Conservation (phyloP, 2,888 invertebrate genomes). For the Thereva unica region DNA sequence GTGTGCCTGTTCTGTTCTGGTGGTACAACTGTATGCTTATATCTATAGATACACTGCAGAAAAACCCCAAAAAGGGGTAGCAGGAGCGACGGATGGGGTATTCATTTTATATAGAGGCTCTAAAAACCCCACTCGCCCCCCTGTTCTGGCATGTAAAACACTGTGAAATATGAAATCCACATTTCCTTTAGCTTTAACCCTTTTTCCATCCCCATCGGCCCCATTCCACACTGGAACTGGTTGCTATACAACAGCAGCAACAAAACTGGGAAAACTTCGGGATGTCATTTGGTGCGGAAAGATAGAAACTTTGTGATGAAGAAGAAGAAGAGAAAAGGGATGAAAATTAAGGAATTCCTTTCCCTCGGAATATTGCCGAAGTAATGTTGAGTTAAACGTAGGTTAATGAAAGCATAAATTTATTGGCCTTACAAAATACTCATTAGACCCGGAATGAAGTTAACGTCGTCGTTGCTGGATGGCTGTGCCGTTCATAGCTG, state of each 20-base stretch:
- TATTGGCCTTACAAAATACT: slow-evolving; percentile 38
- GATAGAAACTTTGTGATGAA: too few relatives aligned
- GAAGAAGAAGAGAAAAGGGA: slow-evolving; percentile 11
- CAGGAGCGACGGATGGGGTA: too few relatives aligned
- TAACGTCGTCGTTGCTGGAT: slow-evolving; percentile 12
- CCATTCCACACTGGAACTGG: too few relatives aligned
- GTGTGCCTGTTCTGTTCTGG: neutral
- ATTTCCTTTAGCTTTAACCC: slow-evolving; percentile 1
- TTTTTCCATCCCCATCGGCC: neutral
- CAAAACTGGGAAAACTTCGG: too few relatives aligned
- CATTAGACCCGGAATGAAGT: slow-evolving; percentile 40
- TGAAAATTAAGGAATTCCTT: slow-evolving; percentile 29
- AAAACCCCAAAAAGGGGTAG: too few relatives aligned
- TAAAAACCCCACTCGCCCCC: slow-evolving; percentile 11
- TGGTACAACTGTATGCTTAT: neutral
- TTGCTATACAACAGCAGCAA: too few relatives aligned
- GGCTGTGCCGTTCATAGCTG: slow-evolving; percentile 15
- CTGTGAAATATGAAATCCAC: slow-evolving; percentile 30
- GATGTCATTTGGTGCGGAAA: too few relatives aligned
- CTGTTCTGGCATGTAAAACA: slow-evolving; percentile 16
- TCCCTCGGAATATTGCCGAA: slow-evolving; percentile 25
- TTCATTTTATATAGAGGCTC: neutral
- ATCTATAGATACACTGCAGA: too few relatives aligned
- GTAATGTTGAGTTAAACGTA: slow-evolving; percentile 33
- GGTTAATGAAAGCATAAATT: slow-evolving; percentile 40